Conservation (phyloP, 2,113 vertebrate genomes). For the Nycticryphes semicollaris region DNA sequence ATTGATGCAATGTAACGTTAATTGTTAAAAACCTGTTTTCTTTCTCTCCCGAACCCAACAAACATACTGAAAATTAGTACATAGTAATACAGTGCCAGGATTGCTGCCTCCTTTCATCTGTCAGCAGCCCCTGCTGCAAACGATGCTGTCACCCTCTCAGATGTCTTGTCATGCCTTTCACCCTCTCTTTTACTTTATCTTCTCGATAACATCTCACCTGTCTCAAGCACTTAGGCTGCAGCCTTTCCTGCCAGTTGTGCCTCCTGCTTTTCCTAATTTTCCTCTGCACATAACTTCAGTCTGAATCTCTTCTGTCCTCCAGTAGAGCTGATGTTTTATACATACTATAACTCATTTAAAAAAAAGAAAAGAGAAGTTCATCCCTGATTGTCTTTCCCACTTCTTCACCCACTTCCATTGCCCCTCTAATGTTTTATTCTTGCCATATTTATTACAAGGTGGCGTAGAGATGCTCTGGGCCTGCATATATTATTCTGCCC, state of each 20-base stretch:
- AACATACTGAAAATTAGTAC: neutral
- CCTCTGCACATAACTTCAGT: neutral
- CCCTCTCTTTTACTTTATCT: neutral
- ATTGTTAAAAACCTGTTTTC: neutral
- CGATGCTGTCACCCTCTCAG: neutral
- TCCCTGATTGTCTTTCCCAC: neutral
- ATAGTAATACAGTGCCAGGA: neutral
- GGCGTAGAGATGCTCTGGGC: neutral
- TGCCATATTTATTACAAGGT: conserved; percentile 18
- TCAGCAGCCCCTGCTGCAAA: neutral
- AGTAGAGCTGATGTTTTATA: neutral
- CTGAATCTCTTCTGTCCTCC: neutral
- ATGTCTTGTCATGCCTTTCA: neutral
- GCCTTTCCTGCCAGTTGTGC: neutral
- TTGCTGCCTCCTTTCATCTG: neutral
- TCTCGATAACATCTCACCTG: neutral
- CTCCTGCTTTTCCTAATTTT: neutral
- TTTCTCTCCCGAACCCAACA: neutral
- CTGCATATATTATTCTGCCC: neutral
- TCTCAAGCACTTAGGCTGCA: neutral
- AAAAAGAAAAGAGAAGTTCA: neutral
- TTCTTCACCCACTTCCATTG: neutral
- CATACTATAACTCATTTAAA: neutral
- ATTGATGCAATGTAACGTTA: neutral
- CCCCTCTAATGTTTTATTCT: neutral